Evolutionary conservation across 2,113 vertebrate species (phyloP), one percentile per base, ranked within the genome.

Genomic region (Paramisgurnus dabryanus): DNA sequence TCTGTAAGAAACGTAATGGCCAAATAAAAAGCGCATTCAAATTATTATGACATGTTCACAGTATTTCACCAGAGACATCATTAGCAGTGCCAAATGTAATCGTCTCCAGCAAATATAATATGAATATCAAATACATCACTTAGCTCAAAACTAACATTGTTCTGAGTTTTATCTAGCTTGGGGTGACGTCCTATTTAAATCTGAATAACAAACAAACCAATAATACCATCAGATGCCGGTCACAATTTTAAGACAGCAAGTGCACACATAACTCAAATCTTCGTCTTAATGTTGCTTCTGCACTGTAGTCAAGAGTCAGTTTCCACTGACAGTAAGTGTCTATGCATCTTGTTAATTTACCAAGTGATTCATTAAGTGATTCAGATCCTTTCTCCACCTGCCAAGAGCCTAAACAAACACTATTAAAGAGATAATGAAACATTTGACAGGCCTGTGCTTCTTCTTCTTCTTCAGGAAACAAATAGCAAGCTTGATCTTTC

Each of bases 291-390:
- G 53, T 61, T 18, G 13, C 82, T 53, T 80, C 40, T 64, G 69
- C 41, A 61, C 49, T 57, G 60, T 67, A 84, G 50, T 80, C 78
- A 80, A 53, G 67, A 82, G 61, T 78, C 79, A 77, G 63, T 77
- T 78, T 84, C 79, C 82, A 78, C 47, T 74, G 78, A 70, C 81
- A 81, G 66, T 80, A 77, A 83, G 75, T 60, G 68, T 78, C 81
- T 76, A 80, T 79, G 77, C 69, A 72, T 85, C 84, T 81, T 79
- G 69, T 75, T 83, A 85, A 83, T 85, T 79, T 79, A 83, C 63
- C 68, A 81, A 74, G 61, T 72, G 72, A 72, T 76, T 78, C 72
- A 78, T 84, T 81, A 84, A 50, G 67, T 65, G 79, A 78, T 79
- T 60, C 55, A 53, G 50, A 53, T 53, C 12, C 50, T 53, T 18